phyloP scores from a whole-genome alignment of 2,888 invertebrate species.

The Junonia oenone region DNA sequence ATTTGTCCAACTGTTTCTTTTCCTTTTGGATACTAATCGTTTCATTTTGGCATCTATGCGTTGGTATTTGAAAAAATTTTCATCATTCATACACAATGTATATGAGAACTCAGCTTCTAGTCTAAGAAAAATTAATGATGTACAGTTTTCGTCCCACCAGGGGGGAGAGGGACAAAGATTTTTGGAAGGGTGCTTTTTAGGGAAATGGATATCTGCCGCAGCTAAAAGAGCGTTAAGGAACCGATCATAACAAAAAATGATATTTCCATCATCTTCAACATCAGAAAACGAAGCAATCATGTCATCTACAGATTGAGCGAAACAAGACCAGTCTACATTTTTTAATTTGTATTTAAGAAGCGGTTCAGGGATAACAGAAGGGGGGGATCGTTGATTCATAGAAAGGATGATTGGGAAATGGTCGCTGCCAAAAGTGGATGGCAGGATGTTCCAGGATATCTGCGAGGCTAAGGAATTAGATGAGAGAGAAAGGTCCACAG shows the following conservation, averaged over 20 bases:
- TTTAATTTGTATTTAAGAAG: slow-evolving; percentile 10
- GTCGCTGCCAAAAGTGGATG: slow-evolving; percentile 18
- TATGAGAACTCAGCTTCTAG: too few species aligned
- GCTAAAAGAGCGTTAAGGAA: background rate
- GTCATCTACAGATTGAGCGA: background rate
- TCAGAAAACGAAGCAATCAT: background rate
- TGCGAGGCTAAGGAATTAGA: slow-evolving; percentile 14
- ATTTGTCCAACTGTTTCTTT: slow-evolving; percentile 14
- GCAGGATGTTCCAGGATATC: slow-evolving; percentile 2
- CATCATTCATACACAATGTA: background rate
- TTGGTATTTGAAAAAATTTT: slow-evolving; percentile 15
- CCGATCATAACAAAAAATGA: background rate
- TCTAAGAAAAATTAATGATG: too few species aligned
- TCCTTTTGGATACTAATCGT: slow-evolving; percentile 12
- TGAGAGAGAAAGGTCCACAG: slow-evolving; percentile 15
- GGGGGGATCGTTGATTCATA: background rate
- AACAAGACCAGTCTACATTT: slow-evolving; percentile 5
- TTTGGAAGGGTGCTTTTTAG: background rate
- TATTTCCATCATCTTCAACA: background rate
- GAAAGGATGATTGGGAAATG: slow-evolving; percentile 19
- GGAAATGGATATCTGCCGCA: slow-evolving; percentile 2
- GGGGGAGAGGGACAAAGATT: slow-evolving; percentile 8
- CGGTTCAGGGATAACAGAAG: background rate
- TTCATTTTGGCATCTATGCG: slow-evolving; percentile 7
- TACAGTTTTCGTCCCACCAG: slow-evolving; percentile 23